Conservation (phyloP, 2,797 vertebrate genomes). For the Momotus momota region DNA sequence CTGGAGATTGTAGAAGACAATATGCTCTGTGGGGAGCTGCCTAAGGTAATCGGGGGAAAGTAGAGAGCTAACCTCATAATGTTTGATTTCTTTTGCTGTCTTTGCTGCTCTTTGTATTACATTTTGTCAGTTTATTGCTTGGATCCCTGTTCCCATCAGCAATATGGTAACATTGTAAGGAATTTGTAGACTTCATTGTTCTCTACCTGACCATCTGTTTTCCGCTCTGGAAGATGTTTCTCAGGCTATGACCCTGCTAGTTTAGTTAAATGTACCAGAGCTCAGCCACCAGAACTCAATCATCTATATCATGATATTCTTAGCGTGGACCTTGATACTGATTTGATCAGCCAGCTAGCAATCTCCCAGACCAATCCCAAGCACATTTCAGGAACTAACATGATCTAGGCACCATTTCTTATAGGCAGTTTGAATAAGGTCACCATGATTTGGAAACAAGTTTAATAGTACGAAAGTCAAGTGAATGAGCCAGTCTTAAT, state of each 20-base stretch:
- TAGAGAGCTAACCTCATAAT: not conserved
- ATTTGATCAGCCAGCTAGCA: not conserved
- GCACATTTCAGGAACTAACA: not conserved
- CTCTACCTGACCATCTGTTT: not conserved
- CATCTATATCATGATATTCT: not conserved
- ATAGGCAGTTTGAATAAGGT: not conserved
- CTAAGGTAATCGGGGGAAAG: not conserved
- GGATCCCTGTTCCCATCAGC: not conserved
- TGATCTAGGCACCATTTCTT: not conserved
- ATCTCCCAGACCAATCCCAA: not conserved
- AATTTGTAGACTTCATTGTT: not conserved
- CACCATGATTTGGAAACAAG: not conserved
- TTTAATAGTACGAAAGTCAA: not conserved
- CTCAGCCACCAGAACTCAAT: not conserved
- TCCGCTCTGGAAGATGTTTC: not conserved
- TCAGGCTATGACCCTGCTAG: not conserved
- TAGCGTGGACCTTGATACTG: not conserved
- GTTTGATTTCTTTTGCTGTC: not conserved
- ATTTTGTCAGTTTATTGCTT: not conserved
- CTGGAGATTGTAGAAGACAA: not conserved
- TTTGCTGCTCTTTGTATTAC: not conserved
- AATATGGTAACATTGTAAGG: not conserved
- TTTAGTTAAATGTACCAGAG: not conserved
- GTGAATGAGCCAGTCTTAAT: not conserved
- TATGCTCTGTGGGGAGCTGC: not conserved